Conservation (phyloP, 2,113 vertebrate genomes). For the Cathartes aura region DNA sequence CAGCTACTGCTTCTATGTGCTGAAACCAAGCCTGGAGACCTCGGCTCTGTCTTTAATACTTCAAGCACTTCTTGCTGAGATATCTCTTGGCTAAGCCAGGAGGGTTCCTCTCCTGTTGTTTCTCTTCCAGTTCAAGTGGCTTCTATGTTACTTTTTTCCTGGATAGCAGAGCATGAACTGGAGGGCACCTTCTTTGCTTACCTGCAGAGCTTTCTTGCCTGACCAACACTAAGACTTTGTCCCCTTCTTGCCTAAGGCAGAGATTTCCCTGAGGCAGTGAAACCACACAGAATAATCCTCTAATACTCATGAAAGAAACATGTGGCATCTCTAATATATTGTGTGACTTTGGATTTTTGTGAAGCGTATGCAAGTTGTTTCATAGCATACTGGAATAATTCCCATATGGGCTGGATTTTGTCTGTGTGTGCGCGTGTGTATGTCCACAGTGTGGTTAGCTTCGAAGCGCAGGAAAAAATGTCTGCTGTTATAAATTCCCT, state of each 20-base stretch:
- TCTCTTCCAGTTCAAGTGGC: neutral
- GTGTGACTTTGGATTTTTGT: neutral
- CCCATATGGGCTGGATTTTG: neutral
- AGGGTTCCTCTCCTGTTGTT: neutral
- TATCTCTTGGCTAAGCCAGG: neutral
- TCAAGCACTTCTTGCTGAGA: neutral
- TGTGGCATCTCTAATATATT: neutral
- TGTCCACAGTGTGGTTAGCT: slow-evolving; percentile 34
- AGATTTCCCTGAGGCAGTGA: neutral
- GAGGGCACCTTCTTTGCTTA: neutral
- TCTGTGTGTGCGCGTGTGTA: neutral
- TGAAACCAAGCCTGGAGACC: neutral
- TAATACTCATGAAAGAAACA: neutral
- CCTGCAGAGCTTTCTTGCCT: neutral
- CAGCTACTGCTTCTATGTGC: neutral
- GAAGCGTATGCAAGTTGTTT: neutral
- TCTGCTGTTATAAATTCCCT: slow-evolving; percentile 36
- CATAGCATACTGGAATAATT: neutral
- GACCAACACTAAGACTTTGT: neutral
- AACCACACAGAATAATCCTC: neutral
- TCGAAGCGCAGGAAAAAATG: neutral
- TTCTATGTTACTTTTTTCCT: neutral
- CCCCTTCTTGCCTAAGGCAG: neutral
- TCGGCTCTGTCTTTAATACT: neutral
- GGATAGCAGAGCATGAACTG: neutral